A percentile compares a stretch with the other conserved stretches of the same genome.
Conservation (phyloP, 2,113 vertebrate species). For the Uropsilus gracilis region DNA sequence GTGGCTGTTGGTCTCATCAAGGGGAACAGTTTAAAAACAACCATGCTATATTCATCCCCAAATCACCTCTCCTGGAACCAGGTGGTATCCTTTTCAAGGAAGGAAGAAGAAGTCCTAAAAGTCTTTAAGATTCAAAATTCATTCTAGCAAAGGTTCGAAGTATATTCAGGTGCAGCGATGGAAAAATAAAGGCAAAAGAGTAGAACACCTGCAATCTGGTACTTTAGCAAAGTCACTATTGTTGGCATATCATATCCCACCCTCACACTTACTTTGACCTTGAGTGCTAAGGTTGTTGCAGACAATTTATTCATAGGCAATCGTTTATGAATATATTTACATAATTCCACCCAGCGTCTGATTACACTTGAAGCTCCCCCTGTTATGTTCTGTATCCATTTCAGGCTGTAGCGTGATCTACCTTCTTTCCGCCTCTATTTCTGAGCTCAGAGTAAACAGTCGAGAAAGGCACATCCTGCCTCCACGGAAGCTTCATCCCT, state of each 20-base stretch:
- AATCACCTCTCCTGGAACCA: not conserved
- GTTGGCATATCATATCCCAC: not conserved
- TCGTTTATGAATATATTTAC: slow-evolving; percentile 23
- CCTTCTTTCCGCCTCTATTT: slow-evolving; percentile 50
- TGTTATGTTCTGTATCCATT: slow-evolving; percentile 21
- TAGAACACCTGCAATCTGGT: not conserved
- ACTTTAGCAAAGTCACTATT: not conserved
- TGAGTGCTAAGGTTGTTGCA: not conserved
- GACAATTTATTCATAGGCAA: slow-evolving; percentile 53
- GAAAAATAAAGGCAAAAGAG: not conserved
- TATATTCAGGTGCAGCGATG: not conserved
- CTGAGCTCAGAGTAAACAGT: slow-evolving; percentile 51
- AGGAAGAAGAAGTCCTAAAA: not conserved
- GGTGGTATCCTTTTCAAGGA: not conserved
- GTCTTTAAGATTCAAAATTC: not conserved
- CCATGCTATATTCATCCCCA: not conserved
- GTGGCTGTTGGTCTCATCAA: not conserved
- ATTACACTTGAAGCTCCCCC: not conserved
- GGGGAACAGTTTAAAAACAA: slow-evolving; percentile 1
- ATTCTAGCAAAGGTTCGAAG: not conserved
- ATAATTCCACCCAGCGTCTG: slow-evolving; percentile 37
- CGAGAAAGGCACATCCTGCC: slow-evolving; percentile 15
- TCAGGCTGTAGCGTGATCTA: not conserved
- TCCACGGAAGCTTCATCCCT: not conserved
- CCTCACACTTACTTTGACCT: not conserved